Conservation (phyloP, 2,888 invertebrate species). For the Scaptomyza flava region DNA sequence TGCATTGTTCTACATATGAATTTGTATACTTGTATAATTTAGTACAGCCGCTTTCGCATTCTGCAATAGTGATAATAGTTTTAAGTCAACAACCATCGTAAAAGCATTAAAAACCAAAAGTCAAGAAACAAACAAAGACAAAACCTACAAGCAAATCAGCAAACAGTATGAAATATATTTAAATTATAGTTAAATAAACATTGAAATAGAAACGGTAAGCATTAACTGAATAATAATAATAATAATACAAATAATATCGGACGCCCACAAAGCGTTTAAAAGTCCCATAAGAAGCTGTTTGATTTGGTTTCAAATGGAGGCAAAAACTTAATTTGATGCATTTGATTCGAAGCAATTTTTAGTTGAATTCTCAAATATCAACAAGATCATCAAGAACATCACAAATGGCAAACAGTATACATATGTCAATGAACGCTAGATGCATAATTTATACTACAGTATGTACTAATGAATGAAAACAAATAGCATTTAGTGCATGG, state of each 20-base stretch:
- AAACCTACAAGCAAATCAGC: conserved; percentile 49
- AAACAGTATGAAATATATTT: conserved; percentile 55
- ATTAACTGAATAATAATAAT: conserved; percentile 47
- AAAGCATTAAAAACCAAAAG: conserved; percentile 56
- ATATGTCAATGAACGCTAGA: conserved; percentile 26
- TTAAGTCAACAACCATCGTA: conserved; percentile 76
- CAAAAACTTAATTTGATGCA: conserved; percentile 35
- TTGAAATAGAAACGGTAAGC: conserved; percentile 68
- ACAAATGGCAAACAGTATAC: conserved; percentile 33
- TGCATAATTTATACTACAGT: conserved; percentile 28
- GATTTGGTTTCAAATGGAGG: conserved; percentile 45
- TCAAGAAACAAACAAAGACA: conserved; percentile 47
- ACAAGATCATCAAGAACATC: conserved; percentile 27
- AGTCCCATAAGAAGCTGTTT: conserved; percentile 53
- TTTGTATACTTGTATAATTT: conserved; percentile 55
- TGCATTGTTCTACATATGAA: conserved; percentile 12
- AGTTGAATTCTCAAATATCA: conserved; percentile 68
- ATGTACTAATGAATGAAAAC: conserved; percentile 36
- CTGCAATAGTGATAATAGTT: conserved; percentile 85
- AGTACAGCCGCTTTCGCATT: conserved; percentile 83
- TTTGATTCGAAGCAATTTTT: conserved; percentile 21
- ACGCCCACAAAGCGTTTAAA: conserved; percentile 21
- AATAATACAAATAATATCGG: conserved; percentile 20
- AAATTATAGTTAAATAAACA: conserved; percentile 63
- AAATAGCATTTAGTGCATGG: conserved; percentile 62